Evolutionary conservation across 2,797 vertebrate species (phyloP).

Genomic region (Dryobates pubescens): DNA sequence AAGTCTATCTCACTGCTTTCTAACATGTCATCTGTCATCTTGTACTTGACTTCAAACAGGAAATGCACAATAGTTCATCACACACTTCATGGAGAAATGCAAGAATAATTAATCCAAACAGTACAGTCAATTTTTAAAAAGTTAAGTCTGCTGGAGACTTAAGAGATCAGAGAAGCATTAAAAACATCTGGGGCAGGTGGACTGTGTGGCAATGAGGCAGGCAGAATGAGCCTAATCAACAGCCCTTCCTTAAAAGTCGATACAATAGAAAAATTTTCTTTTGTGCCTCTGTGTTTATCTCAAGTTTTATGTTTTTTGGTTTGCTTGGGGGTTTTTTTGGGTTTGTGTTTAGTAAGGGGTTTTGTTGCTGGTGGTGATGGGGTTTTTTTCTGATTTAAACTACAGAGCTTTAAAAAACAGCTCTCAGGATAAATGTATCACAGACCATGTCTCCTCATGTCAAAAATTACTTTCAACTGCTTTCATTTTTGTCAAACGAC

Average conservation of each 20-base stretch:
- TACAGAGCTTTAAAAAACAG: neutral
- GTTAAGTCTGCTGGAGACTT: neutral
- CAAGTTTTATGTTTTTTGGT: neutral
- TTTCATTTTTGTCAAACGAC: conserved; percentile 54
- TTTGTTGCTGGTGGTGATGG: too few species aligned
- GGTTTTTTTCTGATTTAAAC: neutral
- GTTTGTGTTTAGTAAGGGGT: too few species aligned
- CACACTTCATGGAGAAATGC: neutral
- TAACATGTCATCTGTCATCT: neutral
- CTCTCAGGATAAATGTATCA: neutral
- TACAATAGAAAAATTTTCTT: neutral
- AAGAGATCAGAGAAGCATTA: neutral
- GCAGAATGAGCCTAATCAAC: neutral
- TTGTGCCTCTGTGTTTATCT: neutral
- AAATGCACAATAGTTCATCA: neutral
- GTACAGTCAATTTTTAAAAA: neutral
- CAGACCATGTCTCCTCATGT: neutral
- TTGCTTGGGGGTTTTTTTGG: too few species aligned
- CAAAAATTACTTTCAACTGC: conserved; percentile 35
- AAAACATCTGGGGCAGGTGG: neutral
- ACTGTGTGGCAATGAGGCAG: neutral
- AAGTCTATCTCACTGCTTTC: neutral
- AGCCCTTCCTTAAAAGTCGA: neutral
- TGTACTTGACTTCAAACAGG: neutral
- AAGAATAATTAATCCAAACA: neutral